Conservation (phyloP, 2,888 invertebrate species). For the Rapana venosa region DNA sequence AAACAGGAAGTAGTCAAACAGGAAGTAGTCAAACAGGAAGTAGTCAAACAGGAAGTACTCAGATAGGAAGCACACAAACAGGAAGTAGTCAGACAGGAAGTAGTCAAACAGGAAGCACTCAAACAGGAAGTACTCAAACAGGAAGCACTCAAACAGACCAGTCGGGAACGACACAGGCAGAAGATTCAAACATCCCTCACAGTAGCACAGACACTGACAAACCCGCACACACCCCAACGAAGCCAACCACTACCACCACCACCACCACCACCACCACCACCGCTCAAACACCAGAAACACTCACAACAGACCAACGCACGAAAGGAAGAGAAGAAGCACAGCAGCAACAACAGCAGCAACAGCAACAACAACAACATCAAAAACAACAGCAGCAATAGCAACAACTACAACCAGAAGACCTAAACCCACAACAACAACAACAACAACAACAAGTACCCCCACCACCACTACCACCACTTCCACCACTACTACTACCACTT, state of each 20-base stretch:
- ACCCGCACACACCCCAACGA: not conserved
- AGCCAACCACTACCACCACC: not conserved
- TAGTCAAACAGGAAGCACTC: not conserved
- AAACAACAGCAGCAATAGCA: not conserved
- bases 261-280: constrained; percentile 1
- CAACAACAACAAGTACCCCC: not conserved
- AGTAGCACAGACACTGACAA: not conserved
- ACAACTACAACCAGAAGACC: not conserved
- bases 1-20: not conserved
- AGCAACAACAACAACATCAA: not conserved
- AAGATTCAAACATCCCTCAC: not conserved
- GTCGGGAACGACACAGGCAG: not conserved
- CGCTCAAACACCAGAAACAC: not conserved
- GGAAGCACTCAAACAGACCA: not conserved
- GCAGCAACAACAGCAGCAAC: not conserved
- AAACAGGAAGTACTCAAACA: not conserved
- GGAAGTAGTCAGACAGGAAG: not conserved
- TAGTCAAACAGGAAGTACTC: not conserved
- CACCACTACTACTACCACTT: not conserved
- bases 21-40: not conserved
- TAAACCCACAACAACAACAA: not conserved
- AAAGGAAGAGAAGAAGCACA: not conserved
- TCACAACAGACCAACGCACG: not conserved
- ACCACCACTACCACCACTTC: not conserved
- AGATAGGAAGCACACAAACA: not conserved